A percentile compares a stretch with the other conserved stretches of the same genome.
These are phyloP conservation scores for Poeciliopsis turneri DNA, from an alignment of 2,797 vertebrate genomes.

Conservation along the genomic window DNA sequence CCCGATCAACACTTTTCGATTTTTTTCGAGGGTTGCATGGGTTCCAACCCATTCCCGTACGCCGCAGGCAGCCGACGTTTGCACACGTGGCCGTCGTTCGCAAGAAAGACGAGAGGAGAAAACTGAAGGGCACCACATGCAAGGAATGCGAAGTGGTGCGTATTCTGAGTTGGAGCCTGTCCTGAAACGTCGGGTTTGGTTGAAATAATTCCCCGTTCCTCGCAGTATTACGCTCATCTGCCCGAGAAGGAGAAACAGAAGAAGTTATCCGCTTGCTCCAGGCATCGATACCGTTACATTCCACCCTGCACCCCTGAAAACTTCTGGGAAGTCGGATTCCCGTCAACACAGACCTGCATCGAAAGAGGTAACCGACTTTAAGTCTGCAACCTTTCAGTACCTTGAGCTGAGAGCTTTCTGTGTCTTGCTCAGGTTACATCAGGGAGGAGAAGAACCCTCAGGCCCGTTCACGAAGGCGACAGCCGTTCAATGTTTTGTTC, in stretches of 20 bases:
- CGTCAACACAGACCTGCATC: conserved; percentile 94
- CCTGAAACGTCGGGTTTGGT: background rate
- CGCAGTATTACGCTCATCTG: conserved; percentile 92
- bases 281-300: conserved; percentile 91
- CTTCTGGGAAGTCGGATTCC: conserved; percentile 99
- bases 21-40: too few relatives aligned
- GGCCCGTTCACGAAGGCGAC: conserved; percentile 85
- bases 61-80: conserved; percentile 74
- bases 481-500: conserved; percentile 89
- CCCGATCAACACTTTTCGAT: rapidly evolving
- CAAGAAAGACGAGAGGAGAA: conserved; percentile 93
- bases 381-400: background rate
- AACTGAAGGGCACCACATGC: conserved; percentile 91
- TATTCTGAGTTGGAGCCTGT: conserved; percentile 4
- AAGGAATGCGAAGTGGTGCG: conserved; percentile 93
- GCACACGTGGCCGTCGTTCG: conserved; percentile 91
- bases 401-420: background rate
- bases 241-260: conserved; percentile 89
- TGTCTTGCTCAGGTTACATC: conserved; percentile 83
- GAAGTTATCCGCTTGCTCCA: conserved; percentile 91
- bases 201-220: conserved; percentile 5
- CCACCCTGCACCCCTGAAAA: conserved; percentile 94
- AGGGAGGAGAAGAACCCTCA: conserved; percentile 88
- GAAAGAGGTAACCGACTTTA: conserved; percentile 85
- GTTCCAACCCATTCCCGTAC: background rate